Percentiles rank a stretch among this genome's conserved stretches.
These are phyloP conservation scores for Philopedon plagiatum DNA, from an alignment of 2,888 invertebrate species.

Conservation along the genomic window DNA sequence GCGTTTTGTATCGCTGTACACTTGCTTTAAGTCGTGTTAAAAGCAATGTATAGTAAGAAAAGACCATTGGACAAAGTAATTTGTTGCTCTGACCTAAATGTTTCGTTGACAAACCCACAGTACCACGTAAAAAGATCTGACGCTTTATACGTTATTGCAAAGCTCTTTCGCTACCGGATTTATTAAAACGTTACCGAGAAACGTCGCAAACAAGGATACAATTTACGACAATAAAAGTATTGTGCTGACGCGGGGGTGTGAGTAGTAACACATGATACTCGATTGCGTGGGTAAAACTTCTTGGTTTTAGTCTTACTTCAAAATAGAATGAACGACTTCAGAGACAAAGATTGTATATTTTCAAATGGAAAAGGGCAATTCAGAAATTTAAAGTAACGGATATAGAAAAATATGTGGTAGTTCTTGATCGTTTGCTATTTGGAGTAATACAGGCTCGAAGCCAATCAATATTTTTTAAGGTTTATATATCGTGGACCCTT, in stretches of 20 bases:
- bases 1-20: constrained; percentile 16
- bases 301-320: constrained; percentile 2
- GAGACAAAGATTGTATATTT: constrained; percentile 23
- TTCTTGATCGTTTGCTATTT: too few relatives aligned
- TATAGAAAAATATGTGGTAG: too few relatives aligned
- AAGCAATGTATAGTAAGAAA: constrained; percentile 7
- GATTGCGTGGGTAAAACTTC: constrained; percentile 34
- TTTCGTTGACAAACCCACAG: constrained; percentile 11
- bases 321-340: constrained; percentile 14
- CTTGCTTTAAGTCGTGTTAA: neutral
- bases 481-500: too few relatives aligned
- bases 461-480: too few relatives aligned
- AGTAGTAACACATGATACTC: constrained; percentile 29
- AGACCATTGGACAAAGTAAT: constrained; percentile 5
- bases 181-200: constrained; percentile 29
- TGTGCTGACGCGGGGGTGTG: constrained; percentile 26
- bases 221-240: constrained; percentile 30
- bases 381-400: too few relatives aligned
- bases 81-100: constrained; percentile 9
- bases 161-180: constrained; percentile 20
- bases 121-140: neutral
- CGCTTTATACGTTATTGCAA: neutral
- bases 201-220: constrained; percentile 32
- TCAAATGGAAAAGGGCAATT: neutral
- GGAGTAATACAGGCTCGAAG: too few relatives aligned